Conservation (phyloP, 2,797 vertebrate species). For the Macrochelys suwanniensis region DNA sequence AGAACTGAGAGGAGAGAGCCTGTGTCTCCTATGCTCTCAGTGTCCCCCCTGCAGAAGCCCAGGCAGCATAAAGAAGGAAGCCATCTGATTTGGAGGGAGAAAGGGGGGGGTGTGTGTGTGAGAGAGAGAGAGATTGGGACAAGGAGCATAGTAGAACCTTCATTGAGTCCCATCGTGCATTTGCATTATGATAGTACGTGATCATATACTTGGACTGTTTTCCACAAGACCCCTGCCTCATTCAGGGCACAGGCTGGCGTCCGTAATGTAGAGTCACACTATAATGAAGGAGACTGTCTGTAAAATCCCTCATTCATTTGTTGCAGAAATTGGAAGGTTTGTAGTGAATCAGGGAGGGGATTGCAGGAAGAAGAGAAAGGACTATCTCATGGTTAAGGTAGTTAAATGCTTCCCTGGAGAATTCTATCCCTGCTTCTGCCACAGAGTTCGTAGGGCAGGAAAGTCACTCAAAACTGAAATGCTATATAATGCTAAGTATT, state of each 20-base stretch:
- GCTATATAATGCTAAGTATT: not conserved
- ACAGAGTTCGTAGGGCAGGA: not conserved
- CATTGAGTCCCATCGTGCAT: constrained; percentile 42
- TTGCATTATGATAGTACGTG: constrained; percentile 1
- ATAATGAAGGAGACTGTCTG: not conserved
- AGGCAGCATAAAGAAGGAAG: not conserved
- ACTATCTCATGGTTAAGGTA: not conserved
- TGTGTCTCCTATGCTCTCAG: not conserved
- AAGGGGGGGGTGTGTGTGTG: not conserved
- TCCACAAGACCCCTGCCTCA: not conserved
- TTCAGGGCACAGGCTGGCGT: not conserved
- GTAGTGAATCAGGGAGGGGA: not conserved
- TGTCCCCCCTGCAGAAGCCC: not conserved
- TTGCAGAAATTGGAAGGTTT: not conserved
- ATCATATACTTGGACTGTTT: not conserved
- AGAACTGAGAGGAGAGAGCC: not conserved
- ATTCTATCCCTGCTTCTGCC: constrained; percentile 27
- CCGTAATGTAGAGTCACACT: not conserved
- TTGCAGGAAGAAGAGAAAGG: not conserved
- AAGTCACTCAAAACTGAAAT: not conserved
- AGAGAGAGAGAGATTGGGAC: constrained; percentile 14
- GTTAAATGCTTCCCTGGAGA: not conserved
- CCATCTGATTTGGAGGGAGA: not conserved
- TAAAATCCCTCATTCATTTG: not conserved
- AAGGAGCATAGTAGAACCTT: constrained; percentile 28